Percentiles rank a stretch among this genome's conserved stretches.
Conservation (phyloP, 2,113 vertebrate genomes). For the Mystacornis crossleyi region DNA sequence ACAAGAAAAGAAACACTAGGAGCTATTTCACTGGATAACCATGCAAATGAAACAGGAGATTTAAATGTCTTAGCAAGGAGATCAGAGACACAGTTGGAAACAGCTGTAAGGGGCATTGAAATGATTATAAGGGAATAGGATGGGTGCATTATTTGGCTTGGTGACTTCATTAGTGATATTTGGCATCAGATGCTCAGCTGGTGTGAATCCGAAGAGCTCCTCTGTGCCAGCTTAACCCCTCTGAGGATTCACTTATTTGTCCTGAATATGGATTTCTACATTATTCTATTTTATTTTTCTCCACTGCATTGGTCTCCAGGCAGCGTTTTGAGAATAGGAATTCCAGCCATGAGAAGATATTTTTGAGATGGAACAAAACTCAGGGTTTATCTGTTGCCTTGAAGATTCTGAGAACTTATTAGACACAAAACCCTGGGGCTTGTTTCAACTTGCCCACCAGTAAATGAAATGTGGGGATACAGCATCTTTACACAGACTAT, state of each 20-base stretch:
- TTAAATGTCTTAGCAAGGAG: slow-evolving; percentile 67
- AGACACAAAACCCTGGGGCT: neutral
- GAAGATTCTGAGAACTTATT: neutral
- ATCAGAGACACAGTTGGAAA: slow-evolving; percentile 64
- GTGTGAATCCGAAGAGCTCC: slow-evolving; percentile 13
- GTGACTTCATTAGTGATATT: slow-evolving; percentile 54
- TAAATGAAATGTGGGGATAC: neutral
- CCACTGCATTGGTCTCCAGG: neutral
- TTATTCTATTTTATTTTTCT: slow-evolving; percentile 20
- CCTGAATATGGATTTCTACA: slow-evolving; percentile 35
- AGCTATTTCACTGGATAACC: slow-evolving; percentile 71
- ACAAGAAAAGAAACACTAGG: slow-evolving; percentile 73
- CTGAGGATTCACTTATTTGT: slow-evolving; percentile 37
- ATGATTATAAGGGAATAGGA: slow-evolving; percentile 43
- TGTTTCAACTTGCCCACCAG: neutral
- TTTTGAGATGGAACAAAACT: neutral
- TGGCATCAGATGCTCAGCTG: slow-evolving; percentile 13
- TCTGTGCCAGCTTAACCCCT: neutral
- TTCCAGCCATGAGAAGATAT: neutral
- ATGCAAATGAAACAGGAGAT: slow-evolving; percentile 74
- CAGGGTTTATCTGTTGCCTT: neutral
- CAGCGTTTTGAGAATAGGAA: neutral
- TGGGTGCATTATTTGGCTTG: slow-evolving; percentile 47
- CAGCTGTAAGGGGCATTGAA: slow-evolving; percentile 52
- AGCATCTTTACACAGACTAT: neutral